phyloP scores from a whole-genome alignment of 2,113 vertebrate genomes.

The Formicarius rufipectus region DNA sequence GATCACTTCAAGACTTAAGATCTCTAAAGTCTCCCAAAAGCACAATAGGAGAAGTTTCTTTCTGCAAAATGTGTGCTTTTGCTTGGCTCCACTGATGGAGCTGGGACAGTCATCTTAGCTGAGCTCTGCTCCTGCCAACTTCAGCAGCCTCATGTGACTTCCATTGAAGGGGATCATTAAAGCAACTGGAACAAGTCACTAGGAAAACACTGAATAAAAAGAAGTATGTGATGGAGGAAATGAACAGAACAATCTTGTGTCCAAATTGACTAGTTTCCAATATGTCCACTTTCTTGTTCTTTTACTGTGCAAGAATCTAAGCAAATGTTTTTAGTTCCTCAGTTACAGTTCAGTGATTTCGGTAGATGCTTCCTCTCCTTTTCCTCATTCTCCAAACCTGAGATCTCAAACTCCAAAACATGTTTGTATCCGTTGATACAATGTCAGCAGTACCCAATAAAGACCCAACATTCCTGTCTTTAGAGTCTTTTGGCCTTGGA shows the following conservation, averaged over 20 bases:
- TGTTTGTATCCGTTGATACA: not conserved
- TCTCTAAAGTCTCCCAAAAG: not conserved
- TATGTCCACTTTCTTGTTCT: not conserved
- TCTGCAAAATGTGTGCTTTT: not conserved
- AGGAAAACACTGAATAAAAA: not conserved
- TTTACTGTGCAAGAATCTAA: not conserved
- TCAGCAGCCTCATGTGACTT: not conserved
- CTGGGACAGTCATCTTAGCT: not conserved
- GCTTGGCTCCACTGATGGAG: accelerated
- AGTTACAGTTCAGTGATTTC: not conserved
- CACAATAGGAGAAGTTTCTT: not conserved
- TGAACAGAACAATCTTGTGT: not conserved
- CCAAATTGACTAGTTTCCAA: not conserved
- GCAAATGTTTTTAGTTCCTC: not conserved
- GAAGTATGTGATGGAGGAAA: not conserved
- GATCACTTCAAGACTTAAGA: not conserved
- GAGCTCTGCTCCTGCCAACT: not conserved
- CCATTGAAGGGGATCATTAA: not conserved
- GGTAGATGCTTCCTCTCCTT: not conserved
- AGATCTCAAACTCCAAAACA: not conserved
- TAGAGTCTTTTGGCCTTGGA: not conserved
- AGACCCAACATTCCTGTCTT: not conserved
- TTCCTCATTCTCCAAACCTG: not conserved
- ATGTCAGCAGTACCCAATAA: not conserved
- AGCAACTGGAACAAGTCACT: not conserved